Evolutionary conservation across 2,888 invertebrate species (phyloP).

Genomic region (Embidobia sp.): DNA sequence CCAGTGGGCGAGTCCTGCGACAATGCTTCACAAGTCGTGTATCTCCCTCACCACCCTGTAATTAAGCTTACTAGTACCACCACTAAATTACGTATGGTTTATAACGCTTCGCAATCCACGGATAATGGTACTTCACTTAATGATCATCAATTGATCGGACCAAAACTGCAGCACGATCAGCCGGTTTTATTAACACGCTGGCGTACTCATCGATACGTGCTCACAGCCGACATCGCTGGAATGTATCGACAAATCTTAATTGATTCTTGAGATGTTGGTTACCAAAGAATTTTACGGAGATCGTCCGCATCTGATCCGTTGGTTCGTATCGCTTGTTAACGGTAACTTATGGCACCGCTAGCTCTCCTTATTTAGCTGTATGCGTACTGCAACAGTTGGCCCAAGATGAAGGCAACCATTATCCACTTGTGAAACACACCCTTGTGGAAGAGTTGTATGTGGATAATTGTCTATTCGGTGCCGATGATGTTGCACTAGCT

Average conservation of each 20-base stretch:
- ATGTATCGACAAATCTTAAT: conserved; percentile 68
- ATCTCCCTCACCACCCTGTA: too few species aligned
- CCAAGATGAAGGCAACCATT: neutral
- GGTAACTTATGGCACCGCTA: conserved; percentile 33
- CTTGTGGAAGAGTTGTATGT: too few species aligned
- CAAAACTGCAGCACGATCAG: conserved; percentile 50
- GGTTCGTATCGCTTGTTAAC: conserved; percentile 25
- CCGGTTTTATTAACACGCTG: conserved; percentile 30
- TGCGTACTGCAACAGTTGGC: conserved; percentile 3
- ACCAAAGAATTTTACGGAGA: conserved; percentile 70
- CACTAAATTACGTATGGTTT: too few species aligned
- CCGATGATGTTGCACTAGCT: neutral
- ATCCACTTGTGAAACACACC: neutral
- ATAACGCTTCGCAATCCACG: too few species aligned
- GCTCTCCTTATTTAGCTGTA: conserved; percentile 26
- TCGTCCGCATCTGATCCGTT: neutral
- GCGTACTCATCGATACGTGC: conserved; percentile 32
- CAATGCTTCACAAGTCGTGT: too few species aligned
- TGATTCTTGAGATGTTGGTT: conserved; percentile 49
- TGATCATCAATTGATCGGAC: conserved; percentile 66
- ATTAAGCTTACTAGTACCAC: too few species aligned
- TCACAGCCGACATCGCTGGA: conserved; percentile 69
- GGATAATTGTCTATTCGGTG: conserved; percentile 1
- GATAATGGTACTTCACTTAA: conserved; percentile 64
- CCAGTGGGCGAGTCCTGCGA: too few species aligned